Evolutionary conservation across 2,797 vertebrate genomes (phyloP).

Genomic region (Pipistrellus nathusii): DNA sequence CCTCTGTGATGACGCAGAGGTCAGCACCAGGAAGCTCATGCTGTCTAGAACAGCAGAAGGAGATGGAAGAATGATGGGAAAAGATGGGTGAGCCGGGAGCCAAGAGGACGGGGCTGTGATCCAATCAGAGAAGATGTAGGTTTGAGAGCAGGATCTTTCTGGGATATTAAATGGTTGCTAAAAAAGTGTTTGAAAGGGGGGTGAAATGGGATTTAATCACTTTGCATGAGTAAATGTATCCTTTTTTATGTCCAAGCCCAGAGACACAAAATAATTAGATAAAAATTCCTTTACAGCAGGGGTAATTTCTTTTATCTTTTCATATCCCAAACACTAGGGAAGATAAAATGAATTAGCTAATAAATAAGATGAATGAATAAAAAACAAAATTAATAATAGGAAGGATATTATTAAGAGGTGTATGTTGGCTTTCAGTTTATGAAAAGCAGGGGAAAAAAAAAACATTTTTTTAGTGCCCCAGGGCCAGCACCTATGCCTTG

Average conservation of each 20-base stretch:
- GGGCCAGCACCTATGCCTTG: not conserved
- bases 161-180: not conserved
- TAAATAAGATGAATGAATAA: constrained; percentile 20
- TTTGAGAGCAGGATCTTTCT: constrained; percentile 8
- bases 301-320: constrained; percentile 39
- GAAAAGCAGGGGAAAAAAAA: not conserved
- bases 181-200: not conserved
- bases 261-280: constrained; percentile 4
- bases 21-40: not conserved
- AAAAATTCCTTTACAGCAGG: constrained; percentile 28
- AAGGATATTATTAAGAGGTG: not conserved
- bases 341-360: not conserved
- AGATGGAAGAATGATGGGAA: not conserved
- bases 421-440: not conserved
- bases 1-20: not conserved
- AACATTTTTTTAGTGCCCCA: not conserved
- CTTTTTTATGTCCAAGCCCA: not conserved
- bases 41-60: not conserved
- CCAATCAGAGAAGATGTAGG: not conserved
- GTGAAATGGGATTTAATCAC: not conserved
- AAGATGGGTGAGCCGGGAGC: not conserved
- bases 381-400: constrained; percentile 24
- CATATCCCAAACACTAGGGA: not conserved
- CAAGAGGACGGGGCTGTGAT: not conserved
- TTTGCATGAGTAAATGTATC: constrained; percentile 18